These are phyloP conservation scores for Xenotilapia longispinis DNA, from an alignment of 2,113 vertebrate species.

Conservation along the genomic window DNA sequence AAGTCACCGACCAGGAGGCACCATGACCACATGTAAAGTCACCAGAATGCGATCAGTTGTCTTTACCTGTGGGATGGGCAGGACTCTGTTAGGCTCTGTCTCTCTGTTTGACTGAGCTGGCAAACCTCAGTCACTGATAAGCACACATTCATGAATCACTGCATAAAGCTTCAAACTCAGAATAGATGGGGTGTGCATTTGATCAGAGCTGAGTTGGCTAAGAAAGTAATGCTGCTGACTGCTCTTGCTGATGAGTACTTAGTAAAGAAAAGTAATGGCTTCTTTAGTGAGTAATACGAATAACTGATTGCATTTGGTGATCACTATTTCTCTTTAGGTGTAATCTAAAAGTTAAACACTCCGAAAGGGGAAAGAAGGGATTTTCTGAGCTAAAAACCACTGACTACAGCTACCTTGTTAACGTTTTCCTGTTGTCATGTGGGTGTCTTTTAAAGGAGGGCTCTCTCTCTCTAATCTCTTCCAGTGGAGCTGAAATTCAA, in stretches of 20 bases:
- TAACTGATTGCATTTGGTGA: neutral
- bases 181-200: neutral
- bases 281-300: neutral
- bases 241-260: neutral
- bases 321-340: neutral
- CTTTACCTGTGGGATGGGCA: neutral
- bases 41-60: neutral
- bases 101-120: neutral
- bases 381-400: accelerated
- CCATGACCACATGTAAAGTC: neutral
- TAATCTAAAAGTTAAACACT: neutral
- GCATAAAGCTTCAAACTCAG: neutral
- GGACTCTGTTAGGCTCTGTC: neutral
- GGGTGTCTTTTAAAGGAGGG: neutral
- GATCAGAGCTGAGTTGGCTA: neutral
- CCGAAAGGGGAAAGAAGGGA: neutral
- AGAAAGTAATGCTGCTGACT: neutral
- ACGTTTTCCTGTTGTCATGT: neutral
- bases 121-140: neutral
- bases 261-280: neutral
- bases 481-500: constrained; percentile 92
- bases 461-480: constrained; percentile 27
- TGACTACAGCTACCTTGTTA: neutral
- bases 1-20: accelerated
- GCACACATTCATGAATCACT: neutral